Base-by-base conservation (phyloP, 2,113 vertebrate genomes). In the Scomber japonicus region DNA sequence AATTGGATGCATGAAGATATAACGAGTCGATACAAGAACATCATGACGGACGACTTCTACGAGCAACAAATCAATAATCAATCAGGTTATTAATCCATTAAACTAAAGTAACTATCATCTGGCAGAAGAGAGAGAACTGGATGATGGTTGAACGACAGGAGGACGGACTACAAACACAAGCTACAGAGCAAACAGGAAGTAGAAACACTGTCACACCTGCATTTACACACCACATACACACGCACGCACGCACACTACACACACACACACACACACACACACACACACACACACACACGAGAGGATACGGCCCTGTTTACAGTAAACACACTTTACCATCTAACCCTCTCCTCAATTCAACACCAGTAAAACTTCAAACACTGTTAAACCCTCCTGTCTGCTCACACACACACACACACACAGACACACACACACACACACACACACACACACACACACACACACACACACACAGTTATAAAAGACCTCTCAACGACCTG, bases 341-440 rank as follows among this genome's bases (percentile, higher is more conserved):
- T 11, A 24, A 60, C 21, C 21, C 54, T 14, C 51, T 31, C 17
- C 2, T 27, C 71, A 49, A 7, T 62, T 78, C 68, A 27, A 81
- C 77, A 69, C 30, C 15, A 5, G 48, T 17, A 46, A 74, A 73
- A 65, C 75, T 50, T 82, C 72, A 82, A 74, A 67, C 13, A 51
- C 7, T 0, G 6, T 40, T 40, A 40, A 40, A 8, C 9, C 35
- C 8, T 40, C 35, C 35, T 2, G 35, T 9, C 35, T 9, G 35
- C 35, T 9, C 35, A 2, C 35, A 66, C 60, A 67, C 71, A 60
- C 40, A 68, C 64, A 67, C 57, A 30, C 51, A 61, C 31, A 78
- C 63, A 68, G 0, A 66, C 60, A 67, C 71, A 60, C 40, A 68
- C 64, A 67, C 57, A 30, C 51, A 61, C 31, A 78, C 63, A 68